A percentile compares a stretch with the other conserved stretches of the same genome.
Conservation (phyloP, 2,113 vertebrate species). For the Oxygymnocypris stewartii region DNA sequence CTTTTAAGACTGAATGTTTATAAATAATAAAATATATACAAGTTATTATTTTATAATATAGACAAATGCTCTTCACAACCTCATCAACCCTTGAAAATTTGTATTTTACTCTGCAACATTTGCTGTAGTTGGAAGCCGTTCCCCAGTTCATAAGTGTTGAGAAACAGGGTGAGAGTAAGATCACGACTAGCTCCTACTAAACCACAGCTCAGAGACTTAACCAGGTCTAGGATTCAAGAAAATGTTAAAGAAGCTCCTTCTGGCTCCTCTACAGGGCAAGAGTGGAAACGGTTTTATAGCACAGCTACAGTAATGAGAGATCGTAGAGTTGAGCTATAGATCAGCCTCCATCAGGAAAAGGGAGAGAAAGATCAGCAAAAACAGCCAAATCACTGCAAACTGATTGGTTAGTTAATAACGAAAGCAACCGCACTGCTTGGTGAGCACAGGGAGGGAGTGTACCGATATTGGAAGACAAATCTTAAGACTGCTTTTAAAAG, state of each 20-base stretch:
- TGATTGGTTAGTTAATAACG: slow-evolving; percentile 45
- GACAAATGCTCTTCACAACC: background rate
- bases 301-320: slow-evolving; percentile 56
- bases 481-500: background rate
- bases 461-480: background rate
- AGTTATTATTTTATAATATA: too few species aligned
- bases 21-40: too few species aligned
- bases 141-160: slow-evolving; percentile 48
- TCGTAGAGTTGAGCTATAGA: slow-evolving; percentile 38
- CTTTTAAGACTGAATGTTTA: background rate
- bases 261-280: slow-evolving; percentile 67
- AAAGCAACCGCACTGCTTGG: slow-evolving; percentile 60
- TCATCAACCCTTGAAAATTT: background rate
- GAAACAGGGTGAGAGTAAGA: slow-evolving; percentile 56
- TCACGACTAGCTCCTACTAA: slow-evolving; percentile 66
- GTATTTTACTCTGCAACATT: slow-evolving; percentile 22
- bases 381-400: slow-evolving; percentile 63
- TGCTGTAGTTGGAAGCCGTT: slow-evolving; percentile 65
- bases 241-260: slow-evolving; percentile 72
- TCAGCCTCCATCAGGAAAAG: slow-evolving; percentile 65
- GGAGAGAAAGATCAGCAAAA: slow-evolving; percentile 59
- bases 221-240: slow-evolving; percentile 68
- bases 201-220: slow-evolving; percentile 64
- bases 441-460: slow-evolving; percentile 42
- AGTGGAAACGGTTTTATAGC: slow-evolving; percentile 53